Evolutionary conservation across 2,888 invertebrate species (phyloP), one percentile per base, ranked within the genome.

Genomic region (Hydrotaea cyrtoneurina): DNA sequence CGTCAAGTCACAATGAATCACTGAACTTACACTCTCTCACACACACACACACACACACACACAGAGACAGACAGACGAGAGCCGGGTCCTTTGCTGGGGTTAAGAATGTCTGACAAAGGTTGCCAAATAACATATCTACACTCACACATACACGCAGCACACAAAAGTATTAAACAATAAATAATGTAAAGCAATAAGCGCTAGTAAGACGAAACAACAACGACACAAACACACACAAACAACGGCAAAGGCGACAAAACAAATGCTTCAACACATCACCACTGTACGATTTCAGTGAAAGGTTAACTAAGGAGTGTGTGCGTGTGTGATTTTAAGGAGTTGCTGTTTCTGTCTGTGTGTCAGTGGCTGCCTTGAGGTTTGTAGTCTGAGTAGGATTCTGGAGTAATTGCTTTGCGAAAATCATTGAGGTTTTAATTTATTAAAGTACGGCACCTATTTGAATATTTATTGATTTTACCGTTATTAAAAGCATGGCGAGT

Each of bases 151-250:
- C 46, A 72, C 17, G 66, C 76, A 43, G 39, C 73, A 69, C 43
- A 31, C 50, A 21, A 7, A 46, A 31, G 72, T 31, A 82, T 78
- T 62, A 82, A 75, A 82, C 74, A 75, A 82, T 82, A 78, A 82
- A 82, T 78, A 78, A 72, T 72, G 74, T 71, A 31, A 59, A 53
- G 55, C 62, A 82, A 78, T 72, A 78, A 82, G 62, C 78, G 75
- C 26, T 19, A 74, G 26, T 50, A 50, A 74, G 74, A 57, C 66
- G 11, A 69, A 75, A 69, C 64, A 64, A 53, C 46, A 71, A 15
- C 66, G 11, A 69, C 69, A 69, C 64, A 64, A 53, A 31, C 59
- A 15, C 69, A 46, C 19, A 21, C 31, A 66, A 76, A 17, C 23
- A 17, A 26, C 5, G 19, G 74, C 46, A 17, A 72, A 36, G 59